Conservation (phyloP, 2,888 invertebrate genomes). For the Allygus modestus region DNA sequence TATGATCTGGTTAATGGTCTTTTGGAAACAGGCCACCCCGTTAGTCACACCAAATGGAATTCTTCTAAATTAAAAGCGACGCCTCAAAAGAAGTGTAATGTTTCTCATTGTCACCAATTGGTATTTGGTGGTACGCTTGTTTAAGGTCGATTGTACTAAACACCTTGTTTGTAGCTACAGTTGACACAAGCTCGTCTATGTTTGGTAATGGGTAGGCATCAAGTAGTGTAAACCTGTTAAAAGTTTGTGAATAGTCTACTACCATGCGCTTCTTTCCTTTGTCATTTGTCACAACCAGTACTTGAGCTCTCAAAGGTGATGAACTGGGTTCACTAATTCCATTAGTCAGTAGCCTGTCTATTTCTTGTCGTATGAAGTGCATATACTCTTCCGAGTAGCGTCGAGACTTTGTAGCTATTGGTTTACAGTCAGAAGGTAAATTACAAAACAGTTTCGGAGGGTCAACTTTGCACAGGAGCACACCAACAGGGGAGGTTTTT, state of each 20-base stretch:
- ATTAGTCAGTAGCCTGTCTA: conserved; percentile 8
- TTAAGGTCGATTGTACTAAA: conserved; percentile 66
- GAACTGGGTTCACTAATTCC: conserved; percentile 40
- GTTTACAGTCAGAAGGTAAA: conserved; percentile 33
- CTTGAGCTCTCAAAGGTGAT: conserved; percentile 52
- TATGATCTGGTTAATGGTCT: conserved; percentile 57
- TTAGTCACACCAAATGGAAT: conserved; percentile 67
- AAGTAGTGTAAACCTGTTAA: conserved; percentile 4
- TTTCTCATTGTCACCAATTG: conserved; percentile 59
- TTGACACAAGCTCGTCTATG: conserved; percentile 64
- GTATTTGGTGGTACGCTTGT: conserved; percentile 66
- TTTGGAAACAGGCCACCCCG: conserved; percentile 64
- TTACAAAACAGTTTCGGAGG: conserved; percentile 27
- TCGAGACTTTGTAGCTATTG: conserved; percentile 35
- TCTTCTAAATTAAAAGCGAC: conserved; percentile 64
- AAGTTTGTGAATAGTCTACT: conserved; percentile 25
- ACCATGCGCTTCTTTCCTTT: background rate
- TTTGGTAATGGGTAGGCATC: conserved; percentile 65
- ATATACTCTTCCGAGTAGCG: background rate
- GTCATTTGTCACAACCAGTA: conserved; percentile 19
- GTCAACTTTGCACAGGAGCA: conserved; percentile 39
- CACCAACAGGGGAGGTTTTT: conserved; percentile 13
- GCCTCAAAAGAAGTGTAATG: conserved; percentile 66
- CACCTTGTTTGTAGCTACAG: conserved; percentile 62
- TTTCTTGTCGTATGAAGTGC: conserved; percentile 1